Evolutionary conservation across 1,140 invertebrate species (phyloP), one percentile per base, ranked within the genome.

Genomic region (Zaprionus capensis): DNA sequence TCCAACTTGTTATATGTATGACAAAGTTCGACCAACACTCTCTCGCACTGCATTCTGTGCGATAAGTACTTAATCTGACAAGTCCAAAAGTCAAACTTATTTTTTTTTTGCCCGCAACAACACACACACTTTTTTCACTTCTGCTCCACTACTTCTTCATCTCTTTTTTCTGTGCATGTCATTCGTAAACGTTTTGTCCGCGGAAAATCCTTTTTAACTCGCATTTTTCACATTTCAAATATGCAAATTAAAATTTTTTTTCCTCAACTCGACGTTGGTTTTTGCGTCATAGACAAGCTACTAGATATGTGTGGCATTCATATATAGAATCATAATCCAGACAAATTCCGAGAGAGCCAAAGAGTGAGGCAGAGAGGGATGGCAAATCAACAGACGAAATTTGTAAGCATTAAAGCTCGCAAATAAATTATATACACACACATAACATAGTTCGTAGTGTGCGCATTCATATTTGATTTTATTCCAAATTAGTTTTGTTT

Each of bases 401-500:
- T 75, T 71, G 59, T 76, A 71, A 76, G 64, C 71, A 71, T 65
- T 76, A 76, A 76, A 64, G 59, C 73, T 65, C 20, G 26, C 24
- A 82, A 83, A 71, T 75, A 75, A 82, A 78, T 80, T 66, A 80
- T 82, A 62, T 77, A 74, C 58, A 31, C 28, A 31, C 7, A 31
- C 15, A 38, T 15, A 38, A 38, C 2, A 46, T 46, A 46, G 41
- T 46, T 38, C n/a, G 57, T 63, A 63, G 58, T 63, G n/a, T 51
- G 24, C 20, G 61, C 67, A 67, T 71, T 82, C 76, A 81, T 79
- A 80, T 87, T 86, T 87, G 59, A 86, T 82, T 78, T 87, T 46
- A 71, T 65, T 72, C 15, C 69, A 87, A 87, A 87, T 87, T 87
- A 87, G 83, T 87, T 87, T 72, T 80, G 70, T 80, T 87, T 82